These are phyloP conservation scores for Hemicrepidius hirtus DNA, from an alignment of 2,888 invertebrate species.

Conservation along the genomic window DNA sequence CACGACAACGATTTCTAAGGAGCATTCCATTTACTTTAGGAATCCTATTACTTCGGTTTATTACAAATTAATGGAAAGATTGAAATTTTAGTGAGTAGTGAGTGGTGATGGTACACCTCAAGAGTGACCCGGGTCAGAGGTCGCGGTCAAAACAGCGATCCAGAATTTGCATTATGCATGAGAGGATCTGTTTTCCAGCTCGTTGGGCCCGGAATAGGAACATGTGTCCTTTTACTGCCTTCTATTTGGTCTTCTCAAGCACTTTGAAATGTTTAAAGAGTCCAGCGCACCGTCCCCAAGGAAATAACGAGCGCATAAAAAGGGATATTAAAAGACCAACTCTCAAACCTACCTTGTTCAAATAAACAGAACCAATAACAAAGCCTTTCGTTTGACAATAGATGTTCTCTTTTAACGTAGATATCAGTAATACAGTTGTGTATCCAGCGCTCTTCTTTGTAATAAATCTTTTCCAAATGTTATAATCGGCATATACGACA, in stretches of 20 bases:
- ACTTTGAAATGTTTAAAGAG: constrained; percentile 52
- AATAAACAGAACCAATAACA: constrained; percentile 43
- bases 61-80: constrained; percentile 37
- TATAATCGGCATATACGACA: no score
- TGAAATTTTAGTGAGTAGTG: constrained; percentile 39
- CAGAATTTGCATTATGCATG: constrained; percentile 66
- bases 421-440: neutral
- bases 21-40: neutral
- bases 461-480: neutral
- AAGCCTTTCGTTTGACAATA: constrained; percentile 28
- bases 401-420: constrained; percentile 24
- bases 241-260: constrained; percentile 53
- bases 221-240: constrained; percentile 62
- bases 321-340: constrained; percentile 46
- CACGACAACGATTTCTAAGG: no score
- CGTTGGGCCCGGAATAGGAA: constrained; percentile 61
- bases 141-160: constrained; percentile 67
- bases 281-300: constrained; percentile 46
- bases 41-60: neutral
- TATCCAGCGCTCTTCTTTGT: neutral
- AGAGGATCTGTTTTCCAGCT: constrained; percentile 63
- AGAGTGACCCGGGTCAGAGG: constrained; percentile 62
- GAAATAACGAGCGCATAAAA: constrained; percentile 51
- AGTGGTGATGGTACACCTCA: constrained; percentile 51
- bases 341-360: constrained; percentile 29